Base-by-base conservation (phyloP, 2,888 invertebrate genomes). In the Noctua janthe region DNA sequence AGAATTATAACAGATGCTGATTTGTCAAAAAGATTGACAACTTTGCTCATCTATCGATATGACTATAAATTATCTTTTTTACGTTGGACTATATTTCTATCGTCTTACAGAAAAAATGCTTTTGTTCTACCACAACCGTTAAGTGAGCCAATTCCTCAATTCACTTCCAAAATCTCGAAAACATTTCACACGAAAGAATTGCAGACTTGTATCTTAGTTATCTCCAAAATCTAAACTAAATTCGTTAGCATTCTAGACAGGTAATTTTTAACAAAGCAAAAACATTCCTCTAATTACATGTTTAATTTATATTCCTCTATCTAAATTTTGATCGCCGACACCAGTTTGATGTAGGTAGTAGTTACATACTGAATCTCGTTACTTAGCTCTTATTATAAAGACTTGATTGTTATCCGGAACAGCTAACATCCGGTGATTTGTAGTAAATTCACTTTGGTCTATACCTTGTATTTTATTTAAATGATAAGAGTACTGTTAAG, bases 331-430 rank as follows among this genome's bases (percentile, higher is more conserved):
- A 80, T 79, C 47, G 47, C n/a, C 1, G 71, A 78, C 69, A 56
- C 20, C 4, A 70, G 78, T 78, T 76, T 71, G 7, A 39, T 66
- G 66, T 10, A 66, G 66, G 66, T 39, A 20, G 39, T 39, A 39
- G 66, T 66, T n/a, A 43, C 54, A 43, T 43, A 29, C 35, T 17
- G 13, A 39, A 39, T 64, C 56, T 77, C 23, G 56, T 74, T 71
- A 75, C 5, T 77, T 76, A 66, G 77, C n/a, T 71, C 71, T 83
- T 23, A 66, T 59, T 66, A 2, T 17, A 66, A 79, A 80, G 56
- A 76, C 13, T 13, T 7, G 78, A 78, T 86, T 71, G 67, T 80
- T 83, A 86, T 88, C 83, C 6, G n/a, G 54, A 62, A 85, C 73
- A 76, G 54, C 39, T 62, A 39, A 75, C 78, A 1, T 86, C 81